Conservation (phyloP, 2,888 invertebrate species). For the Hydraecia micacea region DNA sequence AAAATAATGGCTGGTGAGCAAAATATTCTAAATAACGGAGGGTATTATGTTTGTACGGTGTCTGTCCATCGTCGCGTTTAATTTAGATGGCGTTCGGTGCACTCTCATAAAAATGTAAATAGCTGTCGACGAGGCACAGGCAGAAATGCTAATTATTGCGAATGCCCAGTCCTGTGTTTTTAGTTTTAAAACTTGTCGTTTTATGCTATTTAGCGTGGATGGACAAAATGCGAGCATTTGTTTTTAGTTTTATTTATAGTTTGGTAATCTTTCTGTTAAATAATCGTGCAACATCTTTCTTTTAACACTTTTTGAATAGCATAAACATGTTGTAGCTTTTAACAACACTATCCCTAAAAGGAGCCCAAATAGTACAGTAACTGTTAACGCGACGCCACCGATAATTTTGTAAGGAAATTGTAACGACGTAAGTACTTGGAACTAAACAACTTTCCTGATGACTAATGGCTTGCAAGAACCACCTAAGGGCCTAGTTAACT, state of each 20-base stretch:
- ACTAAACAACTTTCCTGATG: not conserved
- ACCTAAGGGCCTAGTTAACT: slow-evolving; percentile 21
- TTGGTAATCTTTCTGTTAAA: not conserved
- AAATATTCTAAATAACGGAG: slow-evolving; percentile 31
- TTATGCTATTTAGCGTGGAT: slow-evolving; percentile 27
- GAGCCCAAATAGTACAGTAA: no score
- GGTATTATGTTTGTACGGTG: slow-evolving; percentile 44
- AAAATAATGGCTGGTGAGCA: slow-evolving; percentile 29
- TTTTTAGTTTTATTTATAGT: not conserved
- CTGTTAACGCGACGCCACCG: no score
- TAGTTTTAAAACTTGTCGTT: slow-evolving; percentile 43
- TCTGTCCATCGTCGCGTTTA: slow-evolving; percentile 63
- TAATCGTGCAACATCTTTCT: not conserved
- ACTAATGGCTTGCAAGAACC: slow-evolving; percentile 2
- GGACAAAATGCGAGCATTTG: slow-evolving; percentile 10
- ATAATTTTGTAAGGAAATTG: not conserved
- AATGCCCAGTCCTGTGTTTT: slow-evolving; percentile 55
- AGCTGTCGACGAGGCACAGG: slow-evolving; percentile 40
- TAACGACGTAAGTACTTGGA: not conserved
- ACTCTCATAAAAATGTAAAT: slow-evolving; percentile 80
- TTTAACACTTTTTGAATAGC: not conserved
- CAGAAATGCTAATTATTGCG: slow-evolving; percentile 62
- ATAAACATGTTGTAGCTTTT: no score
- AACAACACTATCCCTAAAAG: not conserved
- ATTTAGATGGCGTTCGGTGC: slow-evolving; percentile 69